phyloP scores from a whole-genome alignment of 2,797 vertebrate genomes.

The Podarcis siculus region DNA sequence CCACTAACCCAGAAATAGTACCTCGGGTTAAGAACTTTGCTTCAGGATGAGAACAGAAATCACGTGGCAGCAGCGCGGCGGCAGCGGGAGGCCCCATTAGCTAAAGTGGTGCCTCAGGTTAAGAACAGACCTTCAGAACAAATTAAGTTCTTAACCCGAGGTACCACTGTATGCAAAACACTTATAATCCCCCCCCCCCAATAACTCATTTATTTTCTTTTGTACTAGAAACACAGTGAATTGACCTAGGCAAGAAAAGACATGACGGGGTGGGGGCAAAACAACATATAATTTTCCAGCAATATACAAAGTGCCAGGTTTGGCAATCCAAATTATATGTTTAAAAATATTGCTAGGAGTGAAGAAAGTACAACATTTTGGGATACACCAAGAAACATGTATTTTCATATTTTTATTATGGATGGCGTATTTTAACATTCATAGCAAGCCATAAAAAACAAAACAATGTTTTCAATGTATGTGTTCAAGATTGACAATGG shows the following conservation, averaged over 20 bases:
- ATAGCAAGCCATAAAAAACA: neutral
- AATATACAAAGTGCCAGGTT: conserved; percentile 3
- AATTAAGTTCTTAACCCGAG: too few relatives aligned
- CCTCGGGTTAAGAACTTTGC: too few relatives aligned
- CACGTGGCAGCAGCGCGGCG: accelerated
- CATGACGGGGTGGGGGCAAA: neutral
- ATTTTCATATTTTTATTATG: neutral
- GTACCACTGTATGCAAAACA: neutral
- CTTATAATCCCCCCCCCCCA: neutral
- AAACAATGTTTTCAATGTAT: neutral
- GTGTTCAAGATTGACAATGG: neutral
- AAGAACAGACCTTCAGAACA: too few relatives aligned
- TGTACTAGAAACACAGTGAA: neutral
- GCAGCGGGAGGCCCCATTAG: too few relatives aligned
- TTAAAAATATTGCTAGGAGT: neutral
- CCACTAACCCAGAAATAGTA: too few relatives aligned
- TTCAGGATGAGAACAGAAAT: too few relatives aligned
- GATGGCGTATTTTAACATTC: neutral
- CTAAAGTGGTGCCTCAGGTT: too few relatives aligned
- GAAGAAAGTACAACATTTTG: neutral
- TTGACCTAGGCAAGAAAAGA: neutral
- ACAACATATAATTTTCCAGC: neutral
- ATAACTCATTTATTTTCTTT: neutral
- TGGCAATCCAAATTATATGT: conserved; percentile 1
- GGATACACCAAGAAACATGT: neutral